phyloP scores from a whole-genome alignment of 2,888 invertebrate genomes.

The Trachelus stipa region DNA sequence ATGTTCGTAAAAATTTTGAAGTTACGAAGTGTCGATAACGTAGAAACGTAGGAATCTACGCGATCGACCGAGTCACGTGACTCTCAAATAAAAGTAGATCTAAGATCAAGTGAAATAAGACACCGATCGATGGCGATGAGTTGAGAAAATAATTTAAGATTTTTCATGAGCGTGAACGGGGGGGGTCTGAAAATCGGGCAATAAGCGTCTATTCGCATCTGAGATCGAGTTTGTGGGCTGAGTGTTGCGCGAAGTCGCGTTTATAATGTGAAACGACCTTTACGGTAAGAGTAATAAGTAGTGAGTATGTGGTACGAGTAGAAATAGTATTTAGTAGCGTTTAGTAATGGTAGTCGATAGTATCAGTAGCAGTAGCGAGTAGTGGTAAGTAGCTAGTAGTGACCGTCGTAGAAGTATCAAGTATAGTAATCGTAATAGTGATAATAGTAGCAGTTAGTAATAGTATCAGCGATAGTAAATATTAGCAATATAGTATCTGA shows the following conservation, averaged over 20 bases:
- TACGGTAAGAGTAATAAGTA: neutral
- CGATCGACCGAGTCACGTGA: too few species aligned
- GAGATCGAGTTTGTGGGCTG: constrained; percentile 63
- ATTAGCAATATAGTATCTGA: neutral
- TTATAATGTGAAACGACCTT: constrained; percentile 6
- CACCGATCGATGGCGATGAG: too few species aligned
- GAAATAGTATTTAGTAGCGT: neutral
- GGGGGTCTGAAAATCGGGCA: too few species aligned
- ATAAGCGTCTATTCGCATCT: constrained; percentile 29
- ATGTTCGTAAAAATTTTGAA: too few species aligned
- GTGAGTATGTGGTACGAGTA: neutral
- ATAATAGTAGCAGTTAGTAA: neutral
- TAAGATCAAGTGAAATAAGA: too few species aligned
- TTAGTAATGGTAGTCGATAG: neutral
- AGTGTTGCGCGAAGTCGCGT: constrained; percentile 49
- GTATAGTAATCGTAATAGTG: neutral
- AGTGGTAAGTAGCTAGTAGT: too few species aligned
- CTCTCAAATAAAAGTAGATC: too few species aligned
- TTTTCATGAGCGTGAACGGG: too few species aligned
- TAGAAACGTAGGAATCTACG: too few species aligned
- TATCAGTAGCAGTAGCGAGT: neutral
- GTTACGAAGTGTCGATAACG: too few species aligned
- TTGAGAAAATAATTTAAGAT: too few species aligned
- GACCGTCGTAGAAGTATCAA: too few species aligned
- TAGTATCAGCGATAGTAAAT: constrained; percentile 9